Percentiles rank a stretch among this genome's conserved stretches.
phyloP scores from a whole-genome alignment of 2,113 vertebrate species.

The Taurulus bubalis region DNA sequence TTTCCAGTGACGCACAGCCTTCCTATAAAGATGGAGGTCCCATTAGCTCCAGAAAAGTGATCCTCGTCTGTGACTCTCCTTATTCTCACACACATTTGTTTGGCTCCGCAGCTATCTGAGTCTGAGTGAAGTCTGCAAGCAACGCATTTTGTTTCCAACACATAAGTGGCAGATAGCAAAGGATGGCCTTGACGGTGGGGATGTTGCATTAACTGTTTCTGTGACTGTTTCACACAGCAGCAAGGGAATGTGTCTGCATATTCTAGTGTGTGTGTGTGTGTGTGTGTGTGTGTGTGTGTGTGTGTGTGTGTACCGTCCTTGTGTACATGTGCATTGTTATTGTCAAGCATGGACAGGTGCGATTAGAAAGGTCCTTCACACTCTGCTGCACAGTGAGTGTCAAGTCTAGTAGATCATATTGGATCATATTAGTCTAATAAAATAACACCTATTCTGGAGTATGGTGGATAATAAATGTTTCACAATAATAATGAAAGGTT shows the following conservation, averaged over 20 bases:
- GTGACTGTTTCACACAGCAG: conserved; percentile 20
- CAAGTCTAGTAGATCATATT: background rate
- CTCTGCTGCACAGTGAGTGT: background rate
- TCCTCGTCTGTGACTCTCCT: background rate
- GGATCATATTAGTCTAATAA: background rate
- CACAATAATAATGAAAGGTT: background rate
- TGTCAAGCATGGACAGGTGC: background rate
- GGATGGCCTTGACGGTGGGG: conserved; percentile 56
- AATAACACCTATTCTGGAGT: background rate
- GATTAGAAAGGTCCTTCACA: background rate
- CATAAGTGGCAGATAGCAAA: conserved; percentile 37
- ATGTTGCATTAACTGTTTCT: conserved; percentile 32
- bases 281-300: too few relatives aligned
- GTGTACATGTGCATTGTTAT: too few relatives aligned
- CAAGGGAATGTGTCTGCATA: background rate
- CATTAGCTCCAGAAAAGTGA: background rate
- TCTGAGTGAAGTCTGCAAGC: conserved; percentile 26
- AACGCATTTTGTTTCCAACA: conserved; percentile 35
- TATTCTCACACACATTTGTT: conserved; percentile 30
- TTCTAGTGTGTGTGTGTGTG: background rate
- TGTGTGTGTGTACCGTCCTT: too few relatives aligned
- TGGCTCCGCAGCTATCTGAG: conserved; percentile 32
- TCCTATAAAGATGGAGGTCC: background rate
- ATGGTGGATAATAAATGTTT: too few relatives aligned
- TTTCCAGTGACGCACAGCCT: background rate